These are phyloP conservation scores for Cheumatopsyche charites DNA, from an alignment of 1,140 invertebrate species.

Conservation along the genomic window DNA sequence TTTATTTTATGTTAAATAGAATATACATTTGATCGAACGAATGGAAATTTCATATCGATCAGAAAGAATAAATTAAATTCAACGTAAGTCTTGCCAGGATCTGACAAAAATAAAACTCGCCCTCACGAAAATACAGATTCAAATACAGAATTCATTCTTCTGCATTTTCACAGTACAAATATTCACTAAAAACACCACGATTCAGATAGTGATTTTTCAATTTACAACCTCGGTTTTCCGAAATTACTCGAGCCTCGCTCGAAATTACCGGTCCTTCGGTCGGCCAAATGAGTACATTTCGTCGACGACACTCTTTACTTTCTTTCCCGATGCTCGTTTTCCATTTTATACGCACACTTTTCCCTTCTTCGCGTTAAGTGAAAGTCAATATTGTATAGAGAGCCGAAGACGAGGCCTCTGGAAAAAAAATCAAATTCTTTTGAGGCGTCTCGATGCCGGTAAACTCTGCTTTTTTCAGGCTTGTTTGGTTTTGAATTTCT, in stretches of 20 bases:
- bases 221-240: not conserved
- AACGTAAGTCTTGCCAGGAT: too few relatives aligned
- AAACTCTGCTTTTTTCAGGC: not conserved
- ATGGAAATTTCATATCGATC: too few relatives aligned
- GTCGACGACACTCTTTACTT: not conserved
- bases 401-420: not conserved
- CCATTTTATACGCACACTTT: not conserved
- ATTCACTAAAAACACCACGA: not conserved
- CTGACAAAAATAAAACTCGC: too few relatives aligned
- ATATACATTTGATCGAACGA: too few relatives aligned
- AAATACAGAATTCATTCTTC: too few relatives aligned
- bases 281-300: conserved; percentile 4
- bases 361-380: not conserved
- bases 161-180: too few relatives aligned
- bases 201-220: not conserved
- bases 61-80: too few relatives aligned
- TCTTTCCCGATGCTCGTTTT: not conserved
- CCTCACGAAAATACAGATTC: too few relatives aligned
- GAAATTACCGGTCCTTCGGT: not conserved
- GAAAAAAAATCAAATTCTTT: conserved; percentile 3
- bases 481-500: too few relatives aligned
- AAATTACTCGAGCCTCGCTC: not conserved
- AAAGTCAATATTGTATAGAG: conserved; percentile 10
- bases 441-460: not conserved
- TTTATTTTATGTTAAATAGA: too few relatives aligned